These are phyloP conservation scores for Leucopsar rothschildi DNA, from an alignment of 2,113 vertebrate species.

Conservation along the genomic window DNA sequence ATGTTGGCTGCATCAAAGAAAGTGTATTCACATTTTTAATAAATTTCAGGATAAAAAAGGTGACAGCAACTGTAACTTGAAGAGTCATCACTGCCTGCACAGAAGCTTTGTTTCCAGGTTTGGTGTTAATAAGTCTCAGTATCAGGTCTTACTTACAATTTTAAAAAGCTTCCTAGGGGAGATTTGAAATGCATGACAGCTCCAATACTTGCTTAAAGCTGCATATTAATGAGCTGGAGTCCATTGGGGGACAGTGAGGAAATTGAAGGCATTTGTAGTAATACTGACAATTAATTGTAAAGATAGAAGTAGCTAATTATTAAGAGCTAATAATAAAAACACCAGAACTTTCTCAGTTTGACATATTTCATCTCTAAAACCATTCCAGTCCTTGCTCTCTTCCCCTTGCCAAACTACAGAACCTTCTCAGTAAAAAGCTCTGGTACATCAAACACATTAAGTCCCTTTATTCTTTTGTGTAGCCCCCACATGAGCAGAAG, in stretches of 20 bases:
- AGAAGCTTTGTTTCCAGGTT: slow-evolving; percentile 26
- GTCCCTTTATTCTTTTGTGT: background rate
- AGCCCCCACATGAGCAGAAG: background rate
- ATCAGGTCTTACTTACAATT: slow-evolving; percentile 50
- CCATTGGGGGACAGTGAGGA: background rate
- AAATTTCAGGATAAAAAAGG: slow-evolving; percentile 10
- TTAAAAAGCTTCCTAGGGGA: slow-evolving; percentile 49
- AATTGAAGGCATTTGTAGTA: slow-evolving; percentile 29
- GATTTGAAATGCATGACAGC: slow-evolving; percentile 47
- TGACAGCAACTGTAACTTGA: slow-evolving; percentile 43
- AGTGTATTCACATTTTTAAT: slow-evolving; percentile 5
- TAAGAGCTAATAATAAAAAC: background rate
- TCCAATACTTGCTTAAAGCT: background rate
- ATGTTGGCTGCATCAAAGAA: background rate
- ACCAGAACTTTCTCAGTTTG: background rate
- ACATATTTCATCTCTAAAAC: background rate
- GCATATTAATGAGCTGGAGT: slow-evolving; percentile 35
- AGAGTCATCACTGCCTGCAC: background rate
- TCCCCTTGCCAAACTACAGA: background rate
- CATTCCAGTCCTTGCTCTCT: background rate
- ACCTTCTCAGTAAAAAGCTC: background rate
- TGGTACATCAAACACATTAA: background rate
- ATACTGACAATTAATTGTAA: slow-evolving; percentile 34
- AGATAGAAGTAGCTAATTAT: slow-evolving; percentile 9
- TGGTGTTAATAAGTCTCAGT: slow-evolving; percentile 38